These are phyloP conservation scores for Bugula neritina DNA, from an alignment of 2,888 invertebrate genomes.

Conservation along the genomic window DNA sequence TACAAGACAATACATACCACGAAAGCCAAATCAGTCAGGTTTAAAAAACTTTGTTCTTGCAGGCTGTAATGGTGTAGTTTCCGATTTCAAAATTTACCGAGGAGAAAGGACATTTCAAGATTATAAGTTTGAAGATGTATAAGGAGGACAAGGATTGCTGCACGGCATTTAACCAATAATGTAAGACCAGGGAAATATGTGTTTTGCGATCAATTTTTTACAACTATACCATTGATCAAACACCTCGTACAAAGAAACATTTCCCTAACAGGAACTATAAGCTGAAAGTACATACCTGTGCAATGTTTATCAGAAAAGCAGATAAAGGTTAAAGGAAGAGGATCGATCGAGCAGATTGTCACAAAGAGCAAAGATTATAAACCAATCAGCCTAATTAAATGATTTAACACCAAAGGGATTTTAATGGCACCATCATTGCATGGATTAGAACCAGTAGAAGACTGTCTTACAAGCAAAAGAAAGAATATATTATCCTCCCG, in stretches of 20 bases:
- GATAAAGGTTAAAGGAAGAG: neutral
- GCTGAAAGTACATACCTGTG: neutral
- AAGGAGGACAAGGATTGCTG: neutral
- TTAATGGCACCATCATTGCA: neutral
- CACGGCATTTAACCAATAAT: neutral
- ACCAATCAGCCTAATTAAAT: neutral
- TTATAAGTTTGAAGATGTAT: neutral
- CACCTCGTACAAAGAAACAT: neutral
- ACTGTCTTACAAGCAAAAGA: neutral
- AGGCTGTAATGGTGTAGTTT: neutral
- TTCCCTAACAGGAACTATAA: conserved; percentile 5
- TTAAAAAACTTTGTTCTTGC: conserved; percentile 17
- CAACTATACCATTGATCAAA: neutral
- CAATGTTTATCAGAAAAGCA: neutral
- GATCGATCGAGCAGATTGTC: neutral
- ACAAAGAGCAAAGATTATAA: neutral
- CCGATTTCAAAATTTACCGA: neutral
- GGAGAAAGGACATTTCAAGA: neutral
- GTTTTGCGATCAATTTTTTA: neutral
- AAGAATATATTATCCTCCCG: neutral
- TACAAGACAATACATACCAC: neutral
- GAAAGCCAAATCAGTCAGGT: neutral
- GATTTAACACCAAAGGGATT: neutral
- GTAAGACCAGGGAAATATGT: no score
- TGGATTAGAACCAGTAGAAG: neutral